These are phyloP conservation scores for Vanessa atalanta DNA, from an alignment of 1,140 invertebrate genomes.

Conservation along the genomic window DNA sequence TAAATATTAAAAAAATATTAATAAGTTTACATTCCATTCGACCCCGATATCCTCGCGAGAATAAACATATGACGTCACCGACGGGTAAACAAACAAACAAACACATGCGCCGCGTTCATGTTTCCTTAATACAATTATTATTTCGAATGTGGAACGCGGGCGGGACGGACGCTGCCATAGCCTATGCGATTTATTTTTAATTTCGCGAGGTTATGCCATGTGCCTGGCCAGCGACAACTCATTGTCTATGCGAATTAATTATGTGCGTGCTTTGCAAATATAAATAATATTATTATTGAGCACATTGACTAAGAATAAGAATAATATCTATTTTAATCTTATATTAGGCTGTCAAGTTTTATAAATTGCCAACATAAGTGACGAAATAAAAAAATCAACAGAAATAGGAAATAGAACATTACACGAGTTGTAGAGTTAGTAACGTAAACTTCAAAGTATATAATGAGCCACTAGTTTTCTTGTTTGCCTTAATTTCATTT, in stretches of 20 bases:
- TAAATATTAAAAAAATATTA: constrained; percentile 27
- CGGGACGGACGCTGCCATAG: constrained; percentile 52
- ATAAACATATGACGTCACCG: constrained; percentile 82
- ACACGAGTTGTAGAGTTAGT: too few species aligned
- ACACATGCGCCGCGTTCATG: constrained; percentile 81
- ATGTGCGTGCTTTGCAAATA: constrained; percentile 26
- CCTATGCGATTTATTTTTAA: constrained; percentile 66
- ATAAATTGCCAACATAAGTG: too few species aligned
- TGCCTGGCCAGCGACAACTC: constrained; percentile 24
- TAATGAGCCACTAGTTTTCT: too few species aligned
- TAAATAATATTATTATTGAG: constrained; percentile 18
- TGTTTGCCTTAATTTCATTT: too few species aligned
- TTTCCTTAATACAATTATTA: constrained; percentile 82
- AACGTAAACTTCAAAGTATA: too few species aligned
- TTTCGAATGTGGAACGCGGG: constrained; percentile 76
- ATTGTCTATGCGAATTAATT: constrained; percentile 38
- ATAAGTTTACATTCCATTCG: constrained; percentile 22
- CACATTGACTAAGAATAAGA: constrained; percentile 1
- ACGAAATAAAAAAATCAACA: too few species aligned
- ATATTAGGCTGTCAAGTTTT: background rate
- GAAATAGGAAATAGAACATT: too few species aligned
- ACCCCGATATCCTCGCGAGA: constrained; percentile 71
- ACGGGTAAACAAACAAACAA: constrained; percentile 82
- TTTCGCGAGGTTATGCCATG: constrained; percentile 36
- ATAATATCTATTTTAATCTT: background rate